Evolutionary conservation across 1,140 invertebrate species (phyloP).

Genomic region (Scaptomyza hsui): DNA sequence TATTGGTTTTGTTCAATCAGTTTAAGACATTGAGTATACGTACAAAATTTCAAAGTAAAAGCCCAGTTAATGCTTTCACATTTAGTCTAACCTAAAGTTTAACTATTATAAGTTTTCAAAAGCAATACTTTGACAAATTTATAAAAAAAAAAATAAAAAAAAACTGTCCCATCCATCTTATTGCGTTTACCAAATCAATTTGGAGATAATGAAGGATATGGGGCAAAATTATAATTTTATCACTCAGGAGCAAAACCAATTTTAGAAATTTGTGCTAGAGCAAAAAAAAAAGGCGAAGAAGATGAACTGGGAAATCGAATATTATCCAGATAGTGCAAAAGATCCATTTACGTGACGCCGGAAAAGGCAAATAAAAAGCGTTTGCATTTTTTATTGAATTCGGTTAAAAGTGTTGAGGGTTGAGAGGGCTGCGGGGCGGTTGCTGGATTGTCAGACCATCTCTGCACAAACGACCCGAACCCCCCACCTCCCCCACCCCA

Average conservation of each 20-base stretch:
- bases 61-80: too few relatives aligned
- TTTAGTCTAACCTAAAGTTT: too few relatives aligned
- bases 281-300: constrained; percentile 8
- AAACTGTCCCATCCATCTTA: neutral
- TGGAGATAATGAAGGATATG: neutral
- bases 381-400: constrained; percentile 76
- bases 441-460: neutral
- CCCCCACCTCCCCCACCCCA: too few relatives aligned
- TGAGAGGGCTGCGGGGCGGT: neutral
- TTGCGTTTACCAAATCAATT: constrained; percentile 22
- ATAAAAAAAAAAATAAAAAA: too few relatives aligned
- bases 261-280: constrained; percentile 32
- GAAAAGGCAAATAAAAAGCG: constrained; percentile 66
- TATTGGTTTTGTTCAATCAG: too few relatives aligned
- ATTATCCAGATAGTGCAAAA: constrained; percentile 67
- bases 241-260: constrained; percentile 52
- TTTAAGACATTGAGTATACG: too few relatives aligned
- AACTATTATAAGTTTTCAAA: too few relatives aligned
- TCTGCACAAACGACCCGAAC: too few relatives aligned
- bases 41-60: too few relatives aligned
- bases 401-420: constrained; percentile 22
- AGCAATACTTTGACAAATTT: too few relatives aligned
- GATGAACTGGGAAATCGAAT: constrained; percentile 53
- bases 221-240: constrained; percentile 60
- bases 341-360: constrained; percentile 72